Conservation (phyloP, 1,140 invertebrate species). For the Cecropterus lyciades region DNA sequence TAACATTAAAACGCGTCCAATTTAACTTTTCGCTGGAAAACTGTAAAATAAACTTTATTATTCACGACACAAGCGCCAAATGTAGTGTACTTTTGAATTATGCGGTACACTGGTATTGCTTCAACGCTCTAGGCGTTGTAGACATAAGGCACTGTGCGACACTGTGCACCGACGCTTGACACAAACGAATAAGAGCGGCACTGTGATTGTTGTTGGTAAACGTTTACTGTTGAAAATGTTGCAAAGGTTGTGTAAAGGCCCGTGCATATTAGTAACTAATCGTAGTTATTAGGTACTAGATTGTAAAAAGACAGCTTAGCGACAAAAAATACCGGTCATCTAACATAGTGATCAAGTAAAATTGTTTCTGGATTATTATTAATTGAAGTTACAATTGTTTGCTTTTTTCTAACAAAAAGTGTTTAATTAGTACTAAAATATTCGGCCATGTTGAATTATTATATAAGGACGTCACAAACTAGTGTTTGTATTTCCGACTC, state of each 20-base stretch:
- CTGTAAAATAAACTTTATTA: constrained; percentile 39
- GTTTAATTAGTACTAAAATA: no score
- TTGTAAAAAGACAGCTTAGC: no score
- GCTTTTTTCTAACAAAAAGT: no score
- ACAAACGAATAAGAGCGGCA: constrained; percentile 3
- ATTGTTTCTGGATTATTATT: no score
- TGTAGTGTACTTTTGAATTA: constrained; percentile 25
- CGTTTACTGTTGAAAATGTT: constrained; percentile 6
- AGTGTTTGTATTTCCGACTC: no score
- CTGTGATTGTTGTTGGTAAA: constrained; percentile 10
- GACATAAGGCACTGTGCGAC: constrained; percentile 26
- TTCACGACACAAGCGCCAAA: constrained; percentile 28
- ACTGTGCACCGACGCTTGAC: constrained; percentile 27
- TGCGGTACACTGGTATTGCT: constrained; percentile 18
- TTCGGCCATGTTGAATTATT: no score
- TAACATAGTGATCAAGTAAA: no score
- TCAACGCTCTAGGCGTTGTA: background rate
- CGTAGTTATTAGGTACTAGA: no score
- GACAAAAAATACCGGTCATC: no score
- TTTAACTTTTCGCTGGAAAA: constrained; percentile 29
- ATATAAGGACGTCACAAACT: no score
- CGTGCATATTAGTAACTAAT: background rate
- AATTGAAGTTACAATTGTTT: no score
- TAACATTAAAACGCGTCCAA: constrained; percentile 25
- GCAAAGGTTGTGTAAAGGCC: constrained; percentile 8